A percentile compares a stretch with the other conserved stretches of the same genome.
phyloP scores from a whole-genome alignment of 2,888 invertebrate genomes.

The Caenorhabditis wallacei region DNA sequence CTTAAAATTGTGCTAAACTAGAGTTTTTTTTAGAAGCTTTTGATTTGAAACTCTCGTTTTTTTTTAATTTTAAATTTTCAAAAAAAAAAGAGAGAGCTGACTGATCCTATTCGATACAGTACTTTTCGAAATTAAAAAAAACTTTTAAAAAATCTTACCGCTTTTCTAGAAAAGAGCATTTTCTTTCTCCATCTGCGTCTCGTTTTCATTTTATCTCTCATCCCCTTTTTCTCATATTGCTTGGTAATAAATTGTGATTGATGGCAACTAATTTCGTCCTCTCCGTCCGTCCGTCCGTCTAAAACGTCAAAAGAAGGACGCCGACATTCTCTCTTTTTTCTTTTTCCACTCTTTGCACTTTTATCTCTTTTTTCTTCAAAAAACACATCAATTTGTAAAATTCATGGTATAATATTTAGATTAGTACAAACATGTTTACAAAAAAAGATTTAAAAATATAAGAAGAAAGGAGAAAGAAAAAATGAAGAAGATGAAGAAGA shows the following conservation, averaged over 20 bases:
- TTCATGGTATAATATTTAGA: slow-evolving; percentile 21
- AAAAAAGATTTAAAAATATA: slow-evolving; percentile 22
- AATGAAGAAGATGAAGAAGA: slow-evolving; percentile 14
- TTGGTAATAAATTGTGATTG: slow-evolving; percentile 61
- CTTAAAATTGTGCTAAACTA: too few relatives aligned
- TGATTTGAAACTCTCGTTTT: too few relatives aligned
- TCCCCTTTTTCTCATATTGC: slow-evolving; percentile 44
- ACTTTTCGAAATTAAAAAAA: too few relatives aligned
- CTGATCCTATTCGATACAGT: too few relatives aligned
- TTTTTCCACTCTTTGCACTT: slow-evolving; percentile 28
- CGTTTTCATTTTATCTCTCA: slow-evolving; percentile 10
- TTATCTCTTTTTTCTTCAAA: slow-evolving; percentile 36
- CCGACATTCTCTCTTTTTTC: slow-evolving; percentile 21
- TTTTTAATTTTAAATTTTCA: too few relatives aligned
- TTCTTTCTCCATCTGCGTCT: slow-evolving; percentile 16
- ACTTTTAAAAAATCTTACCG: too few relatives aligned
- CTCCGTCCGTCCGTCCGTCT: slow-evolving; percentile 16
- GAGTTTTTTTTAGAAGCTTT: too few relatives aligned
- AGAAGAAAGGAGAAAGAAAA: not conserved
- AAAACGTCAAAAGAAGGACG: slow-evolving; percentile 51
- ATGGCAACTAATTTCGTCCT: slow-evolving; percentile 58
- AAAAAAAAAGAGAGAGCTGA: too few relatives aligned
- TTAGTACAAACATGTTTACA: not conserved
- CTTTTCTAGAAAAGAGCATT: not conserved
- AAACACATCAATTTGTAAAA: not conserved